Conservation (phyloP, 2,113 vertebrate species). For the Atractosteus spatula region DNA sequence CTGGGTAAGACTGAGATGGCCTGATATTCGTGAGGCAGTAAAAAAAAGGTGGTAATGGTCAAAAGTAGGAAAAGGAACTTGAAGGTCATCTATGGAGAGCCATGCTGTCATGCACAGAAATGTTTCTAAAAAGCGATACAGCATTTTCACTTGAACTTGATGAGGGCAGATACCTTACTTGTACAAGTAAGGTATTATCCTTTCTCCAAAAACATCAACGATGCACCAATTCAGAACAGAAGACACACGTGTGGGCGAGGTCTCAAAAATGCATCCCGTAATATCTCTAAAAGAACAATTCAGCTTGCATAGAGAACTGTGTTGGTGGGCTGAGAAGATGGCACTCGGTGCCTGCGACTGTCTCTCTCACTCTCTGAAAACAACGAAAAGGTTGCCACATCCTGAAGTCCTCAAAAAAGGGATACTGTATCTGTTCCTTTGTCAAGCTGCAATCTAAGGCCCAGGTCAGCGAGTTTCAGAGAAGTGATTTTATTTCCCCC, state of each 20-base stretch:
- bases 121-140: constrained; percentile 43
- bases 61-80: constrained; percentile 2
- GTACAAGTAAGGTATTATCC: constrained; percentile 27
- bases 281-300: constrained; percentile 19
- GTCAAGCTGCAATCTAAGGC: constrained; percentile 6
- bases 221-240: background rate
- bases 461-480: constrained; percentile 1
- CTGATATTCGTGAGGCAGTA: background rate
- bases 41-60: too few species aligned
- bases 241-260: constrained; percentile 37
- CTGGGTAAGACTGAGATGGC: constrained; percentile 3
- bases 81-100: constrained; percentile 9
- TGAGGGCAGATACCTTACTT: constrained; percentile 56
- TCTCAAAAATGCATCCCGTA: constrained; percentile 14
- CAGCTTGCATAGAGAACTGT: constrained; percentile 22
- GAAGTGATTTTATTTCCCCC: constrained; percentile 5
- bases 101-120: constrained; percentile 14
- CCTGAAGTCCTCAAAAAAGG: constrained; percentile 63
- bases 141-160: constrained; percentile 40
- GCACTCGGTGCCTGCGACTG: constrained; percentile 27
- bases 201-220: constrained; percentile 3
- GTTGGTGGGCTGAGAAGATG: background rate
- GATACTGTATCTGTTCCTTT: constrained; percentile 33
- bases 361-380: constrained; percentile 48
- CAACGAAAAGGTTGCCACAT: constrained; percentile 45